Evolutionary conservation across 2,888 invertebrate genomes (phyloP).

Genomic region (Schizotus pectinicornis): DNA sequence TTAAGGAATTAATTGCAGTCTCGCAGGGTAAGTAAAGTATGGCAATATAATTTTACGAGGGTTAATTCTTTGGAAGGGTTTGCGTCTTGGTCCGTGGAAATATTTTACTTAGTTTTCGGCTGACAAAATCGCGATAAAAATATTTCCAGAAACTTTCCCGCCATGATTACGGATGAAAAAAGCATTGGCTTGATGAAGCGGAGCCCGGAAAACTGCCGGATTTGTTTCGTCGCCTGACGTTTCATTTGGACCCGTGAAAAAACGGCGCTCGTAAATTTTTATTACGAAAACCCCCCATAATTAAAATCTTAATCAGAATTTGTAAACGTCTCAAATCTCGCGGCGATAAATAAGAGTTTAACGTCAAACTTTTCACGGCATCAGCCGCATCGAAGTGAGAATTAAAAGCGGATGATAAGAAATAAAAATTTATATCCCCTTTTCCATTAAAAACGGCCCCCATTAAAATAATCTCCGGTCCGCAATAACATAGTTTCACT

Average conservation of each 20-base stretch:
- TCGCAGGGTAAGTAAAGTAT: conserved; percentile 49
- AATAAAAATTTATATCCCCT: conserved; percentile 40
- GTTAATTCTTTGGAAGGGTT: conserved; percentile 27
- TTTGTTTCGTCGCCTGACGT: conserved; percentile 28
- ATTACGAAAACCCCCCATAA: conserved; percentile 34
- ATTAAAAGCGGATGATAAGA: conserved; percentile 39
- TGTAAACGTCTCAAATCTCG: conserved; percentile 34
- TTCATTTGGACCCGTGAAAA: conserved; percentile 26
- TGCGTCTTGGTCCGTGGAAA: neutral
- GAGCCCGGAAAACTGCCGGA: conserved; percentile 10
- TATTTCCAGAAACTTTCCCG: conserved; percentile 11
- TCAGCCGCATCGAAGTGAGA: conserved; percentile 34
- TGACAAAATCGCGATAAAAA: conserved; percentile 20
- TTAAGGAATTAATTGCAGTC: conserved; percentile 49
- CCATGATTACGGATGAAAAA: conserved; percentile 13
- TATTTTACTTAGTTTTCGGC: conserved; percentile 11
- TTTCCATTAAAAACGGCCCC: conserved; percentile 24
- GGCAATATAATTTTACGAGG: conserved; percentile 45
- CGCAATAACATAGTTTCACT: conserved; percentile 38
- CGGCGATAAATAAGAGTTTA: conserved; percentile 43
- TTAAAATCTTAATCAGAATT: conserved; percentile 42
- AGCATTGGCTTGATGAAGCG: conserved; percentile 19
- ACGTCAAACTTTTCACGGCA: conserved; percentile 34
- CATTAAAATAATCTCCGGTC: conserved; percentile 40
- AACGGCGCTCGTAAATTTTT: conserved; percentile 35